Conservation (phyloP, 2,888 invertebrate species). For the Platycnemis pennipes region DNA sequence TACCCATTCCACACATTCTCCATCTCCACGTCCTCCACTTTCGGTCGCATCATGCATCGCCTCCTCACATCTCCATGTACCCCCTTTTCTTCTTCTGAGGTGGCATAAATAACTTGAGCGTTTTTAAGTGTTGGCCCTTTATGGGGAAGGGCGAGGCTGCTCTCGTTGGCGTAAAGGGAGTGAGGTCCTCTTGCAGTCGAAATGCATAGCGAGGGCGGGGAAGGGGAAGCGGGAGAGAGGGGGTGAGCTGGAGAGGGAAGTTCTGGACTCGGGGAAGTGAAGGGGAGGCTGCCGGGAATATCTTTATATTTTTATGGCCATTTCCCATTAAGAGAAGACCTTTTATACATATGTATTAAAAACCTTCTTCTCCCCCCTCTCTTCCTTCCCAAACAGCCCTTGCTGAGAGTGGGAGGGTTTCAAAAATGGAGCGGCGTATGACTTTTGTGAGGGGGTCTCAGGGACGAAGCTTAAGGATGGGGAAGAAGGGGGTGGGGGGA, state of each 20-base stretch:
- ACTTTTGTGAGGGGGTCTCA: neutral
- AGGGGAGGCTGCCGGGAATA: neutral
- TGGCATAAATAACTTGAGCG: slow-evolving; percentile 46
- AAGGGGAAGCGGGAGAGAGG: neutral
- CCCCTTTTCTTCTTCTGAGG: neutral
- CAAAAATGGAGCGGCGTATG: neutral
- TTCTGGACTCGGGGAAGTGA: neutral
- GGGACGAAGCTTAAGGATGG: neutral
- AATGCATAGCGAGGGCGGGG: neutral
- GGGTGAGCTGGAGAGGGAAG: neutral
- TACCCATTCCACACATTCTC: neutral
- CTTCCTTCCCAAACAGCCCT: slow-evolving; percentile 6
- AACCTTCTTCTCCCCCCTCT: neutral
- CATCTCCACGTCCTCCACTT: neutral
- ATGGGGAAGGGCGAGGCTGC: neutral
- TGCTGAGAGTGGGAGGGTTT: neutral
- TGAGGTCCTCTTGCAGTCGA: neutral
- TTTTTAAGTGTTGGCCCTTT: slow-evolving; percentile 28
- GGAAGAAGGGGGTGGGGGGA: neutral
- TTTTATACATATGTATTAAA: slow-evolving; percentile 40
- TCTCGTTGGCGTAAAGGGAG: neutral
- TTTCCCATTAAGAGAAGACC: slow-evolving; percentile 57
- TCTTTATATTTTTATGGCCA: slow-evolving; percentile 56
- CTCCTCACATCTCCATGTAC: neutral
- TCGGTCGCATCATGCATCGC: slow-evolving; percentile 15